Evolutionary conservation across 1,140 invertebrate genomes (phyloP).

Genomic region (Tetramorium alpestre): DNA sequence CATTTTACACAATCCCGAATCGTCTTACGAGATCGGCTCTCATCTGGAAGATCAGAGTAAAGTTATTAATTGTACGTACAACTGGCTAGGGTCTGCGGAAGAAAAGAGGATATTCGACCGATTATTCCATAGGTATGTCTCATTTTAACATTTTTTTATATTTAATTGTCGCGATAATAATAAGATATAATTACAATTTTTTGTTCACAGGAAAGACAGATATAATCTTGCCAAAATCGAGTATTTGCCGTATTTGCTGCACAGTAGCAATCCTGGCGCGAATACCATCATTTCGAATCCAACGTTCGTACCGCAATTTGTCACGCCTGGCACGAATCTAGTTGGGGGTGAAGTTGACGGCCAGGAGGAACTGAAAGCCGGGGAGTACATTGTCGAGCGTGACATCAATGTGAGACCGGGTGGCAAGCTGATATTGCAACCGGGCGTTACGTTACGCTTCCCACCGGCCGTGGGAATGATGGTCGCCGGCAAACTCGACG

Average conservation of each 20-base stretch:
- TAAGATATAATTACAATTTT: slow-evolving; percentile 28
- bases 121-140: slow-evolving; percentile 91
- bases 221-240: slow-evolving; percentile 96
- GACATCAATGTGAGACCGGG: slow-evolving; percentile 97
- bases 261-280: slow-evolving; percentile 93
- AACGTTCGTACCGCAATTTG: slow-evolving; percentile 92
- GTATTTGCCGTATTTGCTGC: slow-evolving; percentile 94
- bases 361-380: slow-evolving; percentile 90
- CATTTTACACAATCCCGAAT: slow-evolving; percentile 96
- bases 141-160: slow-evolving; percentile 1
- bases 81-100: slow-evolving; percentile 95
- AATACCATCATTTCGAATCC: slow-evolving; percentile 91
- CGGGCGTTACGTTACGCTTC: slow-evolving; percentile 95
- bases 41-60: slow-evolving; percentile 97
- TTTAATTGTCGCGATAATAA: neutral
- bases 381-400: slow-evolving; percentile 94
- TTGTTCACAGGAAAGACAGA: slow-evolving; percentile 90
- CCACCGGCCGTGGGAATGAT: slow-evolving; percentile 98
- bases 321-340: slow-evolving; percentile 88
- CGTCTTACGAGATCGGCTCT: slow-evolving; percentile 97
- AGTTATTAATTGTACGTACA: slow-evolving; percentile 96
- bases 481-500: slow-evolving; percentile 96
- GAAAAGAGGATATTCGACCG: slow-evolving; percentile 92
- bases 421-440: slow-evolving; percentile 93
- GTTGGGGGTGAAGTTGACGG: slow-evolving; percentile 97